These are phyloP conservation scores for Antechinus stuartii DNA, from an alignment of 2,113 vertebrate species.

Conservation along the genomic window DNA sequence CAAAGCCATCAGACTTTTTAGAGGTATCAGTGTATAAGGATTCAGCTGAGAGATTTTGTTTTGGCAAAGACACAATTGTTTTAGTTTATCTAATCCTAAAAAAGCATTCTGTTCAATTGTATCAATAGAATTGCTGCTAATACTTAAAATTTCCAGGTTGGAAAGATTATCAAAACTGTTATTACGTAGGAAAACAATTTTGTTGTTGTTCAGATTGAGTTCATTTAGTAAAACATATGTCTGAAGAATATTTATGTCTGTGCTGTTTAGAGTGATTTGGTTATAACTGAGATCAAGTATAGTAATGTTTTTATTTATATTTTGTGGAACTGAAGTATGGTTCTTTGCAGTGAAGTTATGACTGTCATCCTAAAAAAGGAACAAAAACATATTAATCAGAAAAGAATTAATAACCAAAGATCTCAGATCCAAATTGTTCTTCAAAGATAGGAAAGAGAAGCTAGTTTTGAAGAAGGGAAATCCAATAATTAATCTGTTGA, in stretches of 20 bases:
- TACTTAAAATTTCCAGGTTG: constrained; percentile 84
- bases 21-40: constrained; percentile 70
- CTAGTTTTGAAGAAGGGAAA: constrained; percentile 38
- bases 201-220: constrained; percentile 86
- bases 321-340: constrained; percentile 80
- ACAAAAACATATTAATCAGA: constrained; percentile 58
- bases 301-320: constrained; percentile 73
- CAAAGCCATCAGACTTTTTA: constrained; percentile 82
- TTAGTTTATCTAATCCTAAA: constrained; percentile 81
- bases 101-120: constrained; percentile 85
- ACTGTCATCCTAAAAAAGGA: constrained; percentile 80
- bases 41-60: constrained; percentile 87
- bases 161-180: constrained; percentile 83
- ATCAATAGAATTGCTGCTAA: constrained; percentile 86
- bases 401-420: constrained; percentile 32
- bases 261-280: constrained; percentile 78
- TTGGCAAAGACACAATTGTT: constrained; percentile 86
- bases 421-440: constrained; percentile 33
- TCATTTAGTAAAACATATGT: constrained; percentile 82
- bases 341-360: constrained; percentile 74
- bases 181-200: constrained; percentile 79
- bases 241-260: constrained; percentile 80
- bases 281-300: constrained; percentile 84
- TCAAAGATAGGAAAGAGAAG: constrained; percentile 23
- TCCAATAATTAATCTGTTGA: not conserved